Base-by-base conservation (phyloP, 2,113 vertebrate species). In the Elgaria multicarinata region DNA sequence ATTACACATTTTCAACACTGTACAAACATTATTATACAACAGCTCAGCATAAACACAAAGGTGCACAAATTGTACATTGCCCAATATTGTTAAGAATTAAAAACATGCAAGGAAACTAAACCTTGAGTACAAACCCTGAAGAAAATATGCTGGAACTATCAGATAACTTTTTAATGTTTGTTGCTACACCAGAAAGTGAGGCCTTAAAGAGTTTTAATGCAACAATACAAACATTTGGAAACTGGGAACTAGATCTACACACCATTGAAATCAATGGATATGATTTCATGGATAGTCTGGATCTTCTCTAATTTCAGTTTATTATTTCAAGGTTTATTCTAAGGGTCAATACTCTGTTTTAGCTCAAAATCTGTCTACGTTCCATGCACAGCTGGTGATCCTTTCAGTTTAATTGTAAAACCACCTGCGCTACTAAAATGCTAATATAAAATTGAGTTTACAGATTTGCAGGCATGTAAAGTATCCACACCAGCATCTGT, bases 381-480 rank as follows among this genome's bases (percentile, higher is more conserved):
- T 44, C 36, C 71, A 86, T 13, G 28, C 16, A 20, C 16, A 53
- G n/a, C 36, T 62, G 13, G 22, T 86, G n/a, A 26, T 39, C 53
- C 14, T 75, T 39, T 55, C 50, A 28, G 42, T 75, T 75, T 31
- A 75, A 39, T 50, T 12, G 67, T 36, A 74, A 55, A 78, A 26
- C 26, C 13, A 14, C 12, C 76, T 53, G 46, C 53, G 46, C 66
- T 55, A 58, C 22, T 69, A 58, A 72, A 86, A 53, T 85, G 28
- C 31, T 69, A 1, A 55, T n/a, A n/a, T n/a, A 85, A 72, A 74
- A 14, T 9, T 50, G 36, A n/a, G 66, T 13, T 69, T 84, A 66
- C 4, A 13, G 33, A 46, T 24, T 58, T 20, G 53, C 58, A 91
- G 92, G 79, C 69, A 86, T 39, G n/a, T 44, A 64, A 92, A 85